Evolutionary conservation across 2,888 invertebrate genomes (phyloP).

Genomic region (Mythimna ferrago): DNA sequence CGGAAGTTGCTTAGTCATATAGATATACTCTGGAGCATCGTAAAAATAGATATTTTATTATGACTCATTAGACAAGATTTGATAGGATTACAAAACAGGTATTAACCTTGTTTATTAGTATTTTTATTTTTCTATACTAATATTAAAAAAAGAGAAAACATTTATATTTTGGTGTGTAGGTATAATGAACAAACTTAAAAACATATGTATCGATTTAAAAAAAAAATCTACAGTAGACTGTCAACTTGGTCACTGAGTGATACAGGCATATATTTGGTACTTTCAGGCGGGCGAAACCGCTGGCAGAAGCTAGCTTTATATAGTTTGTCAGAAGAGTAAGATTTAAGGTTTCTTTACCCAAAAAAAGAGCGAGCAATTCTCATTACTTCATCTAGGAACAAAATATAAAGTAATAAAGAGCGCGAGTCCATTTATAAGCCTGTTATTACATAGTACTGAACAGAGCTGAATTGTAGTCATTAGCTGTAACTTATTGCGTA

Average conservation of each 20-base stretch:
- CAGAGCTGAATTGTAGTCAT: constrained; percentile 27
- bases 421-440: constrained; percentile 24
- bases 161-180: no score
- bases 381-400: constrained; percentile 1
- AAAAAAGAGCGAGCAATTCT: not conserved
- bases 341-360: not conserved
- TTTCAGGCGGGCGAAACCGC: no score
- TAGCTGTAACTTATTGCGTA: constrained; percentile 33
- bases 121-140: no score
- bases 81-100: not conserved
- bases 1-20: not conserved
- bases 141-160: no score
- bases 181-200: no score
- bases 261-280: no score
- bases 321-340: no score
- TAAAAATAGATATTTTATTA: not conserved
- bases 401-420: constrained; percentile 24
- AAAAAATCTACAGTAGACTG: no score
- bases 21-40: not conserved
- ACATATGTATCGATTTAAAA: no score
- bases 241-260: no score
- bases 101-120: no score
- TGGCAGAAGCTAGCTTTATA: no score
- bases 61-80: not conserved
- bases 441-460: constrained; percentile 21